Conservation (phyloP, 2,888 invertebrate species). For the Agonopterix heracliana region DNA sequence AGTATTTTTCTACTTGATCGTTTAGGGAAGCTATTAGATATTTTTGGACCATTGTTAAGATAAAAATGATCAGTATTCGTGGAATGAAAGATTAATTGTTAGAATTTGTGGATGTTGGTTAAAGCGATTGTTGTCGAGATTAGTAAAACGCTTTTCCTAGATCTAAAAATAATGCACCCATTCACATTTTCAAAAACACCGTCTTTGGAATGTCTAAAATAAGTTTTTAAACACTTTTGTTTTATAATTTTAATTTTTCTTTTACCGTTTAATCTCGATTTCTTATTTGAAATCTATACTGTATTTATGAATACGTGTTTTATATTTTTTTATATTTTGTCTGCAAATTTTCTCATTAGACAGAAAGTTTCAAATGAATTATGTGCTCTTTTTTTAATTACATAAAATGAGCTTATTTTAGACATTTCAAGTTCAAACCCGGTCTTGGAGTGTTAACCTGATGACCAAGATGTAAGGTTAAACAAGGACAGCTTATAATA, state of each 20-base stretch:
- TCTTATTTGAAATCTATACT: too few relatives aligned
- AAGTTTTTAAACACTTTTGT: conserved; percentile 5
- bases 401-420: neutral
- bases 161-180: conserved; percentile 47
- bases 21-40: conserved; percentile 73
- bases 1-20: conserved; percentile 75
- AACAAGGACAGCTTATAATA: conserved; percentile 36
- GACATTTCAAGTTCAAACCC: conserved; percentile 1
- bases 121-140: conserved; percentile 41
- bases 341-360: too few relatives aligned
- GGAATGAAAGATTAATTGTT: conserved; percentile 47
- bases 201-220: conserved; percentile 22
- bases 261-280: too few relatives aligned
- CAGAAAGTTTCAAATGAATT: too few relatives aligned
- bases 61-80: conserved; percentile 67
- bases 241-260: too few relatives aligned
- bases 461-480: conserved; percentile 32
- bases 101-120: conserved; percentile 56
- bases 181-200: conserved; percentile 14
- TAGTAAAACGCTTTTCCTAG: conserved; percentile 51
- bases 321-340: too few relatives aligned
- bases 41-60: conserved; percentile 76
- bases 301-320: too few relatives aligned
- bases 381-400: too few relatives aligned
- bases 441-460: conserved; percentile 66